Conservation (phyloP, 2,888 invertebrate species). For the Tiliacea aurago region DNA sequence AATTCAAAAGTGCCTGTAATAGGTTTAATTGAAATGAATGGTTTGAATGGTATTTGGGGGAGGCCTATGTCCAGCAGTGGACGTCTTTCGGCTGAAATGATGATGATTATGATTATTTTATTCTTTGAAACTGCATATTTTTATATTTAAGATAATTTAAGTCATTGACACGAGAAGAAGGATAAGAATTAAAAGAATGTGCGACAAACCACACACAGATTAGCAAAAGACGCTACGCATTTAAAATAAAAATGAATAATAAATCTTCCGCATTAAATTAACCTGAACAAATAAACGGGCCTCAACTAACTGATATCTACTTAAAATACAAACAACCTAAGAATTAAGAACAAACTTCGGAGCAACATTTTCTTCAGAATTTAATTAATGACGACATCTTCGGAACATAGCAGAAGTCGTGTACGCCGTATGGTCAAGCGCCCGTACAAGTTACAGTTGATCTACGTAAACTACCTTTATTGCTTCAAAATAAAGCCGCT, state of each 20-base stretch:
- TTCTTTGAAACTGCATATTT: neutral
- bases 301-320: slow-evolving; percentile 7
- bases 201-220: too few relatives aligned
- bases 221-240: neutral
- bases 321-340: slow-evolving; percentile 29
- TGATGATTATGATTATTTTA: too few relatives aligned
- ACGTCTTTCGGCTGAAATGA: too few relatives aligned
- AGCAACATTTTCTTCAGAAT: slow-evolving; percentile 50
- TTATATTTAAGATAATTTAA: too few relatives aligned
- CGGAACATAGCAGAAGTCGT: slow-evolving; percentile 26
- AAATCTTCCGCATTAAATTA: neutral
- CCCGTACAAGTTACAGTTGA: neutral
- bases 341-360: slow-evolving; percentile 50
- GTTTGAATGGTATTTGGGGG: too few relatives aligned
- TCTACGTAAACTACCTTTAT: neutral
- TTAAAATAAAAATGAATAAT: neutral
- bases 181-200: neutral
- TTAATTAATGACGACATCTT: slow-evolving; percentile 60
- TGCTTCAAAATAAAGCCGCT: neutral
- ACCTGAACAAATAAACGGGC: slow-evolving; percentile 18
- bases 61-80: too few relatives aligned
- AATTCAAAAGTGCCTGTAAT: too few relatives aligned
- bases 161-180: too few relatives aligned
- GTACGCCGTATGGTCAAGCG: slow-evolving; percentile 9
- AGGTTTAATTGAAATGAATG: too few relatives aligned